These are phyloP conservation scores for Zaprionus camerounensis DNA, from an alignment of 1,140 invertebrate genomes.

Conservation along the genomic window DNA sequence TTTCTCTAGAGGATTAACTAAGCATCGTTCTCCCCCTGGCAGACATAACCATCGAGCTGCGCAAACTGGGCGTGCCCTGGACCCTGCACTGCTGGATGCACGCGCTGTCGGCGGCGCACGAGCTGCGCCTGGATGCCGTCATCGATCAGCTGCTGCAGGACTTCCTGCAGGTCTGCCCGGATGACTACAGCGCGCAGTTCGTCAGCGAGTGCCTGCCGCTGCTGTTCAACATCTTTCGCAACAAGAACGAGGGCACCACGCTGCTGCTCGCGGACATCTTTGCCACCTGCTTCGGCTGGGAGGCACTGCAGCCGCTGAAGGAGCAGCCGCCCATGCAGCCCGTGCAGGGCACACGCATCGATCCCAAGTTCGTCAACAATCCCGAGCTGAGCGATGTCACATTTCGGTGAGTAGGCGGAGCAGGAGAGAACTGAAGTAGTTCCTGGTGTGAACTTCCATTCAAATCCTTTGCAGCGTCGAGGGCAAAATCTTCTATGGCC, in stretches of 20 bases:
- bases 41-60: conserved; percentile 94
- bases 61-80: conserved; percentile 93
- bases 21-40: conserved; percentile 26
- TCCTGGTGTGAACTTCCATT: not conserved
- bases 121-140: conserved; percentile 92
- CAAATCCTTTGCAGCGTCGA: conserved; percentile 88
- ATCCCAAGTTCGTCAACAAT: conserved; percentile 96
- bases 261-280: conserved; percentile 94
- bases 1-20: not conserved
- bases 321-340: conserved; percentile 89
- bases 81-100: conserved; percentile 96
- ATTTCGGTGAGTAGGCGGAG: conserved; percentile 87
- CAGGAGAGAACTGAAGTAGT: too few relatives aligned
- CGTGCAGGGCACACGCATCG: conserved; percentile 90
- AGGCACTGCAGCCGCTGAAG: conserved; percentile 91
- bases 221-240: conserved; percentile 95
- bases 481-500: conserved; percentile 95
- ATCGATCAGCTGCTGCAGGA: conserved; percentile 95
- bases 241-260: conserved; percentile 96
- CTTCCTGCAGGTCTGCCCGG: conserved; percentile 93
- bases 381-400: conserved; percentile 95
- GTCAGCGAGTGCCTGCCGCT: conserved; percentile 95
- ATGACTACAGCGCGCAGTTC: conserved; percentile 94
- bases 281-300: conserved; percentile 94
- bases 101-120: conserved; percentile 93